Base-by-base conservation (phyloP, 2,888 invertebrate species). In the Leptogaster cylindrica region DNA sequence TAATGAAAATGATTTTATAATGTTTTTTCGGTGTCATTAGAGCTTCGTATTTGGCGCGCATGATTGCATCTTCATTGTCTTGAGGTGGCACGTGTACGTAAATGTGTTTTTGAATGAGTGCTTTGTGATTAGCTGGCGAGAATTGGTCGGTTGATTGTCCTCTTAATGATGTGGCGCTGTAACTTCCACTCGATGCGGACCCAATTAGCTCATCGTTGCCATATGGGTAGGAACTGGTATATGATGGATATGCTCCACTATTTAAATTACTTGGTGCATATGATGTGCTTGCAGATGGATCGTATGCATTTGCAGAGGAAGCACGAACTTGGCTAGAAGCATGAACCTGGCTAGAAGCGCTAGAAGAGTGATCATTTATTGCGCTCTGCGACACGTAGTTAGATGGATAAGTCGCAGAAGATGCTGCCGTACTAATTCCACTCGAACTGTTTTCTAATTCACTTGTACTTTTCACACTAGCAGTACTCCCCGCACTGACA, bases 41-140 rank as follows among this genome's bases (percentile, higher is more conserved):
- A 84, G 68, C 87, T 86, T 46, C 87, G 86, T 8, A 31, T 20
- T 69, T 86, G 84, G 88, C 86, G 77, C 82, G 87, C 1, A 88
- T 85, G 8, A 87, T 84, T 8, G 86, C 86, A 74, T 87, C 84
- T 74, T 91, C 91, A 10, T 88, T 88, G 77, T 92, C 92, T 71
- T 91, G 91, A 36, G 92, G 92, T 16, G 92, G 92, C 23, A 92
- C 91, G 78, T 92, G 92, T 3, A 93, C 92, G 82, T 92, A 93
- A 2, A 93, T 92, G 77, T 92, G 92, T 75, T 93, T 93, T 79
- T 92, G 92, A 75, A 91, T 86, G 65, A 89, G 86, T 74, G 89
- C 84, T 41, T 73, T 72, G 12, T 28, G 27, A 10, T 73, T 12
- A 27, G 39, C 39, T 7, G 12, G n/a, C n/a, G n/a, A n/a, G n/a